phyloP scores from a whole-genome alignment of 2,797 vertebrate species.

The Coilia nasus region DNA sequence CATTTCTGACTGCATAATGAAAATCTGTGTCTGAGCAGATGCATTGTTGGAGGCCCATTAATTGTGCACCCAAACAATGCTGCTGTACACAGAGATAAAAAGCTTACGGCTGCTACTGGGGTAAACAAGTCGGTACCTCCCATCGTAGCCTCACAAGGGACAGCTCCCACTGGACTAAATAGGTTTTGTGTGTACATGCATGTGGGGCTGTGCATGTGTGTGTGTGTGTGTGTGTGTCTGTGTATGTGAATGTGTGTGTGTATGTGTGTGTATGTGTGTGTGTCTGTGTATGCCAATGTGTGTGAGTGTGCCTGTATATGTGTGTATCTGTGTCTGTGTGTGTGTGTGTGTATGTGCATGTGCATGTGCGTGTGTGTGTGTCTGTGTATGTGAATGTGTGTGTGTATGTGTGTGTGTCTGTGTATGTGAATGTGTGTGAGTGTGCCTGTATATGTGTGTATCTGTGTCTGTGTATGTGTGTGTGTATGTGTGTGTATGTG shows the following conservation, averaged over 20 bases:
- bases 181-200: background rate
- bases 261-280: background rate
- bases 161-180: constrained; percentile 23
- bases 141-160: constrained; percentile 26
- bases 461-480: no score
- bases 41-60: constrained; percentile 47
- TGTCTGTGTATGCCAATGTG: background rate
- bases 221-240: background rate
- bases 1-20: constrained; percentile 36
- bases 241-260: background rate
- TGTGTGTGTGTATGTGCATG: no score
- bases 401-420: no score
- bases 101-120: constrained; percentile 46
- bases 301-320: background rate
- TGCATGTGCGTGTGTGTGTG: no score
- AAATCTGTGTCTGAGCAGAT: constrained; percentile 35
- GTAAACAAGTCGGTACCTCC: constrained; percentile 35
- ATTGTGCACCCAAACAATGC: constrained; percentile 42
- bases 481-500: no score
- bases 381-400: no score
- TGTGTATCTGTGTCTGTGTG: no score
- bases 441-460: background rate
- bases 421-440: background rate
- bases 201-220: background rate
- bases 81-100: constrained; percentile 39